These are phyloP conservation scores for Takifugu flavidus DNA, from an alignment of 2,113 vertebrate genomes.

Conservation along the genomic window DNA sequence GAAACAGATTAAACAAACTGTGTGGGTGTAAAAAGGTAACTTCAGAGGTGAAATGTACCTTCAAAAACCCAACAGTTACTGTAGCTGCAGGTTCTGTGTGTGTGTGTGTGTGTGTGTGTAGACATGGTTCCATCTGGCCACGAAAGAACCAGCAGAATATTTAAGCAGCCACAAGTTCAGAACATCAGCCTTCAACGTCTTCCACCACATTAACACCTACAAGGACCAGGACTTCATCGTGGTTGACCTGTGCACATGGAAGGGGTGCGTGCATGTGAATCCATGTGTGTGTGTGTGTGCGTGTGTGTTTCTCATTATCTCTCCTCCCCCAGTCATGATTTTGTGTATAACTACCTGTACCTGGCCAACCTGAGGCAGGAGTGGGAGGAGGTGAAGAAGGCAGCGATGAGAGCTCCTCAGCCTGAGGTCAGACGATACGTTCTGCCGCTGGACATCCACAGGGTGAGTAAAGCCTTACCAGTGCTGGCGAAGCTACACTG, in stretches of 20 bases:
- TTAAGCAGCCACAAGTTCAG: conserved; percentile 85
- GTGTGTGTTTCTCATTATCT: not conserved
- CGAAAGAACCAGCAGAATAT: conserved; percentile 84
- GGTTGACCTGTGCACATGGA: conserved; percentile 94
- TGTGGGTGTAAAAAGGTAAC: too few species aligned
- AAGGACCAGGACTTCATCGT: conserved; percentile 90
- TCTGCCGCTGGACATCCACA: conserved; percentile 84
- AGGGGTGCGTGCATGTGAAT: conserved; percentile 77
- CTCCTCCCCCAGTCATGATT: conserved; percentile 82
- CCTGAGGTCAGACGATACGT: conserved; percentile 93
- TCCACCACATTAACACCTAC: conserved; percentile 95
- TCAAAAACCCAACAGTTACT: too few species aligned
- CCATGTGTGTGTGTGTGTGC: not conserved
- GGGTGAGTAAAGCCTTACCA: conserved; percentile 65
- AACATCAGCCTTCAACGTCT: conserved; percentile 90
- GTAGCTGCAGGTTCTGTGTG: not conserved
- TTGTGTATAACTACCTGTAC: conserved; percentile 97
- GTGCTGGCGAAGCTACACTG: too few species aligned
- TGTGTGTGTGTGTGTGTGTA: conserved; percentile 43
- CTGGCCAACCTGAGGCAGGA: conserved; percentile 83
- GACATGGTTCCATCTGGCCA: conserved; percentile 94
- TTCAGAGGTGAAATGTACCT: too few species aligned
- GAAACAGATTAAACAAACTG: too few species aligned
- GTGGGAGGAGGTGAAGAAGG: conserved; percentile 94
- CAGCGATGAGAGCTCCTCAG: conserved; percentile 89